Percentiles rank a stretch among this genome's conserved stretches.
Evolutionary conservation across 2,888 invertebrate species (phyloP).

Genomic region (Platycheirus rosarum): DNA sequence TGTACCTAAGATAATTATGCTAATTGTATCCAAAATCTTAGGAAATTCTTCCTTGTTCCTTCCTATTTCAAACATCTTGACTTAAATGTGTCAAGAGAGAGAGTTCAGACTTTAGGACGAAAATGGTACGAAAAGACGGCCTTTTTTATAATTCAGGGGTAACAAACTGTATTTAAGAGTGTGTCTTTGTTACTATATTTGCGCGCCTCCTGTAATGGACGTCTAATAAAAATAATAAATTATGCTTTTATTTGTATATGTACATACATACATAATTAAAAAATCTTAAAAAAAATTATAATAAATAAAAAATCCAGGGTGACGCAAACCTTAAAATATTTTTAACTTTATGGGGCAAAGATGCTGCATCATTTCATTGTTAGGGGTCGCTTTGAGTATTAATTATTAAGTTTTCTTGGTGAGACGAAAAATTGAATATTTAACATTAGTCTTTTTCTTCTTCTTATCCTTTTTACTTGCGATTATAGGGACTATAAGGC

Average conservation of each 20-base stretch:
- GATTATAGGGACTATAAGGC: no score
- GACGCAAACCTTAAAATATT: no score
- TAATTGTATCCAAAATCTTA: constrained; percentile 63
- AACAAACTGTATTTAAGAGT: constrained; percentile 23
- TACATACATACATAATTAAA: no score
- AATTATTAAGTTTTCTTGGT: no score
- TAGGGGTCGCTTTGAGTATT: no score
- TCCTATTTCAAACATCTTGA: constrained; percentile 47
- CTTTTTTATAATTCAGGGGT: constrained; percentile 14
- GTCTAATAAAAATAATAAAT: constrained; percentile 53
- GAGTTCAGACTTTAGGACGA: background rate
- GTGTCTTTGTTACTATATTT: constrained; percentile 24
- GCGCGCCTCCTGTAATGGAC: constrained; percentile 54
- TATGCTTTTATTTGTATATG: constrained; percentile 2
- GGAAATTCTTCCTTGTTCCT: constrained; percentile 33
- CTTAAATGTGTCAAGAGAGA: constrained; percentile 59
- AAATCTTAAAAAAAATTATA: no score
- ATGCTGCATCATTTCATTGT: no score
- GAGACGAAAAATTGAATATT: no score
- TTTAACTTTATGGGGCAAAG: no score
- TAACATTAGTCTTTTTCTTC: no score
- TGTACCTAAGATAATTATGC: constrained; percentile 49
- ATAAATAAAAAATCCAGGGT: no score
- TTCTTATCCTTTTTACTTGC: no score
- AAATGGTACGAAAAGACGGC: background rate